Conservation (phyloP, 2,797 vertebrate genomes). For the Hapalemur alaotrensis region DNA sequence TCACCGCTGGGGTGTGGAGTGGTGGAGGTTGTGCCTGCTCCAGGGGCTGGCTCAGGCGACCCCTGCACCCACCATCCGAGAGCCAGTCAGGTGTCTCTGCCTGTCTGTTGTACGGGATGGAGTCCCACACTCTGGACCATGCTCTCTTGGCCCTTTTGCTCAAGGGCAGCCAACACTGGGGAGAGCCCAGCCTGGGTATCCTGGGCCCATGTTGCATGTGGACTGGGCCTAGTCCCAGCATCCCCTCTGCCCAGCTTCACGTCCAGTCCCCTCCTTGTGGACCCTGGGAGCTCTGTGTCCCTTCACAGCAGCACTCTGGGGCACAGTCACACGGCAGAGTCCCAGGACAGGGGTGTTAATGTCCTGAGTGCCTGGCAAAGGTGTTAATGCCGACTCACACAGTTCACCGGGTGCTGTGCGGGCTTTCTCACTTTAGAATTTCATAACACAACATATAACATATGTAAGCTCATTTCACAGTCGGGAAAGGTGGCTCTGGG, state of each 20-base stretch:
- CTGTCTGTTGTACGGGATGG: background rate
- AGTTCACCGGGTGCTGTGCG: background rate
- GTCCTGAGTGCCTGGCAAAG: background rate
- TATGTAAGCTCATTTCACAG: background rate
- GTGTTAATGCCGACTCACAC: background rate
- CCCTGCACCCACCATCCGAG: background rate
- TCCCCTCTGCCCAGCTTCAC: background rate
- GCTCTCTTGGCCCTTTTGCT: background rate
- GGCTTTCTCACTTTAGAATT: background rate
- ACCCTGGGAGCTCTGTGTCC: fast-evolving
- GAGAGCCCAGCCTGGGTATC: background rate
- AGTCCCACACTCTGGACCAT: background rate
- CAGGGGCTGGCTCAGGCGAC: background rate
- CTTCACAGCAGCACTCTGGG: background rate
- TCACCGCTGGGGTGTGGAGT: background rate
- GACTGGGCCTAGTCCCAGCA: background rate
- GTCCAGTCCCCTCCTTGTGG: background rate
- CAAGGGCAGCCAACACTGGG: background rate
- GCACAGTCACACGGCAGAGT: background rate
- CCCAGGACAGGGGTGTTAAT: background rate
- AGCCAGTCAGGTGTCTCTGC: background rate
- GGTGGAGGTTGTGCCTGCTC: background rate
- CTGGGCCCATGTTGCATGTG: too few species aligned
- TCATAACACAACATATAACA: background rate
- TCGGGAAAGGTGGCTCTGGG: background rate